These are phyloP conservation scores for Drosophila subpulchrella DNA, from an alignment of 1,140 invertebrate species.

Conservation along the genomic window DNA sequence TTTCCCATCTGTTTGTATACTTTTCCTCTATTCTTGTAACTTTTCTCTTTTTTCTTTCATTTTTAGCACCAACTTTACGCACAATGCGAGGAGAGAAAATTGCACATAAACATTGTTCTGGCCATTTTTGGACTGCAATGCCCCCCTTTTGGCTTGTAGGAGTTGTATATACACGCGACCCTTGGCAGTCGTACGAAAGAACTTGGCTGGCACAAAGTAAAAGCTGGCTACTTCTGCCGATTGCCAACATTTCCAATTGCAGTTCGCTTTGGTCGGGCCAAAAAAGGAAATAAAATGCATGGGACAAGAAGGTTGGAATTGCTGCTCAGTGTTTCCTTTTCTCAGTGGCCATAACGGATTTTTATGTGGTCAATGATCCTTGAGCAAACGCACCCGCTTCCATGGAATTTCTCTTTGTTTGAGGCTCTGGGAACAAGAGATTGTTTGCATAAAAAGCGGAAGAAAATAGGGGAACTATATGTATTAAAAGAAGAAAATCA, in stretches of 20 bases:
- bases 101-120: constrained; percentile 66
- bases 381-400: constrained; percentile 47
- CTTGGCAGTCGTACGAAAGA: constrained; percentile 7
- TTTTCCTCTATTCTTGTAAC: neutral
- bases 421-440: constrained; percentile 7
- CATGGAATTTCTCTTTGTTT: constrained; percentile 56
- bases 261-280: constrained; percentile 37
- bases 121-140: constrained; percentile 61
- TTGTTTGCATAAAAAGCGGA: constrained; percentile 43
- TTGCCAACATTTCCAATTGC: constrained; percentile 54
- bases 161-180: constrained; percentile 4
- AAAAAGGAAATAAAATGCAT: constrained; percentile 74
- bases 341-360: constrained; percentile 67
- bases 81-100: constrained; percentile 44
- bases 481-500: neutral
- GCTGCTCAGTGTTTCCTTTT: constrained; percentile 16
- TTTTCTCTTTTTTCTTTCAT: constrained; percentile 13
- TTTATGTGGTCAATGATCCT: constrained; percentile 82
- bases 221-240: constrained; percentile 36
- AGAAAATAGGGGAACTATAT: constrained; percentile 13
- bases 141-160: constrained; percentile 17
- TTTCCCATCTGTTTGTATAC: neutral
- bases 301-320: constrained; percentile 33
- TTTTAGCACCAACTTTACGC: constrained; percentile 57
- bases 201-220: constrained; percentile 35